Evolutionary conservation across 30 jellyfish, hydroid and myxozoan species (phyloP), one percentile per base, ranked within the genome.

Genomic region (Sanderia malayensis): DNA sequence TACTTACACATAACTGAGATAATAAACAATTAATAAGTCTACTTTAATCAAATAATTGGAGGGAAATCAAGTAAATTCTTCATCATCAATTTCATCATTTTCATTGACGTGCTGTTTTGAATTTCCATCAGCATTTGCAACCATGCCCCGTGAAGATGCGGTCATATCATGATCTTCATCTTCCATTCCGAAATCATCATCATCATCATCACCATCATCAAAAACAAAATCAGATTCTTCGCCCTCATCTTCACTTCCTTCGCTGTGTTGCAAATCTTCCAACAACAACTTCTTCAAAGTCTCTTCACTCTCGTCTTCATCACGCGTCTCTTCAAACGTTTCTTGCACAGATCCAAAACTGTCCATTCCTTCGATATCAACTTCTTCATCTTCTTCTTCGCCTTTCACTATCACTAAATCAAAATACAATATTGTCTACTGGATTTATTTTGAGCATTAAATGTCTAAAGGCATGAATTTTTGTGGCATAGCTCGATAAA

Each of bases 121-220:
- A 28, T 61, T 73, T 26, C 74, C 99, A 47, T 80, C 94, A 23
- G 65, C 95, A 74, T 57, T 46, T 22, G 52, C 79, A 47, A 32
- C 85, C 0, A 73, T 20, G 13, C 73, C 75, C 24, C 33, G 74
- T 2, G 70, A 25, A 27, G 85, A 57, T 18, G 88, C n/a, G n/a
- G n/a, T n/a, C n/a, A n/a, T 47, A 29, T 46, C 71, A 28, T 28
- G 65, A 17, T 76, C 88, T 1, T 76, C 88, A 28, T 76, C 88
- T 32, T 76, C 88, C 85, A 73, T 73, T 58, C 37, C 85, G 32
- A 90, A 87, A 79, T 79, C 91, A 20, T 87, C 96, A 13, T 86
- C 96, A 44, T n/a, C n/a, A n/a, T 79, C 94, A 41, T 87, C 96
- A 34, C 87, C 96, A 71, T 87, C 96, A 62, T 90, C 87, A 74